These are phyloP conservation scores for Emydocephalus ijimae DNA, from an alignment of 2,113 vertebrate species.

Conservation along the genomic window DNA sequence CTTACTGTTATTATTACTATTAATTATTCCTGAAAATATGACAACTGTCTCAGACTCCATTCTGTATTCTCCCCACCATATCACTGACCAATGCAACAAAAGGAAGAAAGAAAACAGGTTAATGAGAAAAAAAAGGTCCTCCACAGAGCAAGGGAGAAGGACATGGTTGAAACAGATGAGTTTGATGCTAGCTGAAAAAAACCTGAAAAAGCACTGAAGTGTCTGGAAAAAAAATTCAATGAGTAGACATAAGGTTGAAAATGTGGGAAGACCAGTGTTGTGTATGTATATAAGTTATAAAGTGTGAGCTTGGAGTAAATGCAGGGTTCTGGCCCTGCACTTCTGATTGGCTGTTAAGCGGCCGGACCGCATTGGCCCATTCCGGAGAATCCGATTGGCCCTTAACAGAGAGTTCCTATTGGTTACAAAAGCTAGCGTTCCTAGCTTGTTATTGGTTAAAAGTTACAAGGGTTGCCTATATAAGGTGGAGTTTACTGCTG, in stretches of 20 bases:
- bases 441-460: too few relatives aligned
- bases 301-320: too few relatives aligned
- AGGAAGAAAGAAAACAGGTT: not conserved
- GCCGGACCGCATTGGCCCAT: too few relatives aligned
- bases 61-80: not conserved
- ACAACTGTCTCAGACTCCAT: not conserved
- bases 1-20: not conserved
- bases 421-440: too few relatives aligned
- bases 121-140: not conserved
- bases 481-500: too few relatives aligned
- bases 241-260: not conserved
- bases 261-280: not conserved
- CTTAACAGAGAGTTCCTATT: too few relatives aligned
- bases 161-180: not conserved
- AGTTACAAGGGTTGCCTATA: too few relatives aligned
- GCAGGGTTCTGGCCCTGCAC: too few relatives aligned
- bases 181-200: not conserved
- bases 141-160: not conserved
- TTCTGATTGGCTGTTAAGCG: too few relatives aligned
- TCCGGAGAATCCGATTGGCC: too few relatives aligned
- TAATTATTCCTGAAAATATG: not conserved
- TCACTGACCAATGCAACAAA: not conserved
- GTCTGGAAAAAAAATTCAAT: not conserved
- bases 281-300: too few relatives aligned
- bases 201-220: not conserved